phyloP scores from a whole-genome alignment of 1,140 invertebrate species.

The Orius insidiosus region DNA sequence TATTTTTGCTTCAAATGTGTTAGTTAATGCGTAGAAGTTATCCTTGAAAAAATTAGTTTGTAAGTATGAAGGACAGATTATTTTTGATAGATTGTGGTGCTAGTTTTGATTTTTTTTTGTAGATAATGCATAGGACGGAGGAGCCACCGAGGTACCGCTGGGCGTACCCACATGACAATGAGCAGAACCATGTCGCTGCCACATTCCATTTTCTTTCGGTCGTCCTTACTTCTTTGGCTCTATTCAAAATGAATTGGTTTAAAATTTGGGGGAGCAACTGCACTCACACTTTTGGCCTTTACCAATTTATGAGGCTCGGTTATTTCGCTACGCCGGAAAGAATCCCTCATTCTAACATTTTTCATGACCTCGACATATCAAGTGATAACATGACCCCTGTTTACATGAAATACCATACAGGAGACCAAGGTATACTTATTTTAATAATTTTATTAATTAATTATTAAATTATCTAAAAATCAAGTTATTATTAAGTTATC shows the following conservation, averaged over 20 bases:
- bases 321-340: constrained; percentile 13
- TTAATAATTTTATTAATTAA: neutral
- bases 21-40: too few species aligned
- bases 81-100: too few species aligned
- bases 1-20: too few species aligned
- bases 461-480: too few species aligned
- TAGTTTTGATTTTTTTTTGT: too few species aligned
- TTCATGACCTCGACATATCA: constrained; percentile 5
- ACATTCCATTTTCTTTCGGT: constrained; percentile 33
- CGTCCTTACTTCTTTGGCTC: constrained; percentile 30
- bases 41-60: too few species aligned
- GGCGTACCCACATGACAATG: constrained; percentile 22
- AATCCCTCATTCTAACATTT: constrained; percentile 3
- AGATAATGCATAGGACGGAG: constrained; percentile 8
- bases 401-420: constrained; percentile 12
- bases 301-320: constrained; percentile 28
- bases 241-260: constrained; percentile 35
- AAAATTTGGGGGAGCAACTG: constrained; percentile 30
- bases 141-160: constrained; percentile 10
- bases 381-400: neutral
- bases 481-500: neutral
- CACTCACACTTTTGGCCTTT: constrained; percentile 29
- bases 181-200: constrained; percentile 33
- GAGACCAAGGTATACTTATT: constrained; percentile 10
- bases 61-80: too few species aligned